Evolutionary conservation across 1,140 invertebrate genomes (phyloP).

Genomic region (Plectus sambesii): DNA sequence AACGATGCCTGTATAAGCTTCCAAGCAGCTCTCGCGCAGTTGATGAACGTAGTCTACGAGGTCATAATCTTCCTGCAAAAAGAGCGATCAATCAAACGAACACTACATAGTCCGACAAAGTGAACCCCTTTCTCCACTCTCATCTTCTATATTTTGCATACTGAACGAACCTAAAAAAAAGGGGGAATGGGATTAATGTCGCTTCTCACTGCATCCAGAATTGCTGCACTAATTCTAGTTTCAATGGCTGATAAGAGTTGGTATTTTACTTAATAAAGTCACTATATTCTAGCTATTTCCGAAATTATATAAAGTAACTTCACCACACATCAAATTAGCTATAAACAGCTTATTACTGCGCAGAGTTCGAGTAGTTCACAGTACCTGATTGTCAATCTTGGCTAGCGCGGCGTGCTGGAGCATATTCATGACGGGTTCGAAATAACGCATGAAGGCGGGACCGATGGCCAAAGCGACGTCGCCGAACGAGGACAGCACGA

Average conservation of each 20-base stretch:
- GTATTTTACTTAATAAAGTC: too few species aligned
- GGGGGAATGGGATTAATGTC: too few species aligned
- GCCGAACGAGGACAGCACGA: constrained; percentile 36
- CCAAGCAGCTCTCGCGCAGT: constrained; percentile 36
- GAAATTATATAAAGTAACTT: not conserved
- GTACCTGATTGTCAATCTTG: constrained; percentile 36
- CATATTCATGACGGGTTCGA: constrained; percentile 25
- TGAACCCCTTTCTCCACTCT: too few species aligned
- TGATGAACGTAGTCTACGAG: constrained; percentile 39
- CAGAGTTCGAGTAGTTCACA: too few species aligned
- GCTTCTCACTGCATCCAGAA: too few species aligned
- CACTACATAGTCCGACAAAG: constrained; percentile 2
- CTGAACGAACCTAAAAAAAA: too few species aligned
- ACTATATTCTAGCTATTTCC: too few species aligned
- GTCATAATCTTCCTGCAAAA: constrained; percentile 39
- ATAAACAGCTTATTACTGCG: constrained; percentile 16
- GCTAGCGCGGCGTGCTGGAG: constrained; percentile 35
- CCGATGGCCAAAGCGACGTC: constrained; percentile 44
- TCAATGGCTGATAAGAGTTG: too few species aligned
- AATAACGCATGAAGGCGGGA: constrained; percentile 29
- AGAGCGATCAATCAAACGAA: not conserved
- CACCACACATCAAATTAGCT: constrained; percentile 4
- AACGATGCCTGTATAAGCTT: constrained; percentile 39
- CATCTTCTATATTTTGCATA: too few species aligned
- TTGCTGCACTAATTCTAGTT: too few species aligned